These are phyloP conservation scores for Thymelicus lineola DNA, from an alignment of 2,888 invertebrate genomes.

Conservation along the genomic window DNA sequence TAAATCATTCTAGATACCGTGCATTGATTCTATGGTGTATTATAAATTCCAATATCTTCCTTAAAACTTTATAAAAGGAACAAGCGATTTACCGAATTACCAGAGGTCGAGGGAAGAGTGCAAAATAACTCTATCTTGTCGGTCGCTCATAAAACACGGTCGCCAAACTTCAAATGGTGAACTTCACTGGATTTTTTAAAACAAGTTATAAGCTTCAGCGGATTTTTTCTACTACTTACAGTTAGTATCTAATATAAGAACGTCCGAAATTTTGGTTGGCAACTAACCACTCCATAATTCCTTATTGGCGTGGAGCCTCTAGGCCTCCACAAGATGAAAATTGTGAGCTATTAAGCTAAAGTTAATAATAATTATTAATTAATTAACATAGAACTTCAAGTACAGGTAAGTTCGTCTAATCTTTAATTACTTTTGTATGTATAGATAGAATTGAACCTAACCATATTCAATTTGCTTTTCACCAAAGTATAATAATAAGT, in stretches of 20 bases:
- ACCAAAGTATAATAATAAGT: too few species aligned
- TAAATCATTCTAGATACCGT: not conserved
- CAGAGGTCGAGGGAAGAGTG: not conserved
- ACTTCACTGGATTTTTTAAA: not conserved
- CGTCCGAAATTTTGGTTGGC: too few species aligned
- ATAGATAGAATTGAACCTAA: too few species aligned
- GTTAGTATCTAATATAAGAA: too few species aligned
- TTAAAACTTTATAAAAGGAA: not conserved
- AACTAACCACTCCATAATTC: too few species aligned
- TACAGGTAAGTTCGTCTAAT: too few species aligned
- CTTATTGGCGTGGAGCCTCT: too few species aligned
- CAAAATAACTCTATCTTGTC: not conserved
- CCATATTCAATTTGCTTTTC: too few species aligned
- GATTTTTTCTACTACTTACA: too few species aligned
- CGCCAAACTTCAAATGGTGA: not conserved
- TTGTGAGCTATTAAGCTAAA: not conserved
- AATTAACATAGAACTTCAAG: too few species aligned
- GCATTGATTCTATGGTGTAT: not conserved
- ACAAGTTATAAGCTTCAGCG: not conserved
- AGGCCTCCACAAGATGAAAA: not conserved
- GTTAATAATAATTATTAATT: too few species aligned
- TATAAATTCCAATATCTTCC: not conserved
- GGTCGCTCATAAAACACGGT: not conserved
- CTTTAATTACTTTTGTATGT: too few species aligned
- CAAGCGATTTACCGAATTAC: constrained; percentile 1